Evolutionary conservation across 2,888 invertebrate species (phyloP).

Genomic region (Candidula unifasciata): DNA sequence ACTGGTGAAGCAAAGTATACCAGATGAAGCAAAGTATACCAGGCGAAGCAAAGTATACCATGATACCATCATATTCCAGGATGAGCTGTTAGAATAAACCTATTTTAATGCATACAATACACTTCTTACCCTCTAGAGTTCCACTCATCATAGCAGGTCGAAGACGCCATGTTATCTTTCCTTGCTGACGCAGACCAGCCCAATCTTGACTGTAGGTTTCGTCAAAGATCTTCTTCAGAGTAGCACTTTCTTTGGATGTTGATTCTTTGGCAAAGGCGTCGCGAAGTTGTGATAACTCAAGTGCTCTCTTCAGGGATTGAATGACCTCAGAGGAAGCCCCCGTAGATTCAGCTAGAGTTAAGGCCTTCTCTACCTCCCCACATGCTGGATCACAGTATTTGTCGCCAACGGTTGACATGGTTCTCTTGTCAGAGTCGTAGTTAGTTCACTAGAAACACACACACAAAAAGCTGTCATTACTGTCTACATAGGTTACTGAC

Average conservation of each 20-base stretch:
- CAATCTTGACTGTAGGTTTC: slow-evolving; percentile 42
- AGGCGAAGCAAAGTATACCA: too few species aligned
- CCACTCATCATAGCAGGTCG: slow-evolving; percentile 28
- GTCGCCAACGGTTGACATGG: slow-evolving; percentile 8
- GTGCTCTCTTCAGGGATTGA: background rate
- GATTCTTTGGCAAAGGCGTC: slow-evolving; percentile 12
- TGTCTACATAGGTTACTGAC: too few species aligned
- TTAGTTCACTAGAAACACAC: too few species aligned
- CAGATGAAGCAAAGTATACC: too few species aligned
- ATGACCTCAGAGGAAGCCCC: slow-evolving; percentile 10
- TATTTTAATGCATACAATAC: background rate
- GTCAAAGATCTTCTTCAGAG: background rate
- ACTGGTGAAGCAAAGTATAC: too few species aligned
- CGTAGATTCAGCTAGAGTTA: slow-evolving; percentile 80
- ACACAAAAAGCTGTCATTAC: too few species aligned
- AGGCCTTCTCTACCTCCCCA: slow-evolving; percentile 85
- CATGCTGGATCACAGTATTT: slow-evolving; percentile 29
- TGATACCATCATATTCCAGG: too few species aligned
- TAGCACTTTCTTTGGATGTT: slow-evolving; percentile 16
- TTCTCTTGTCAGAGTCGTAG: too few species aligned
- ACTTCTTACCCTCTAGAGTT: slow-evolving; percentile 28
- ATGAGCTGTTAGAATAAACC: too few species aligned
- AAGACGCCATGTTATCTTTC: slow-evolving; percentile 10
- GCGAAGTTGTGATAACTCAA: background rate
- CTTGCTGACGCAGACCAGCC: background rate